phyloP scores from a whole-genome alignment of 1,140 invertebrate genomes.

The Ceratina australensis region DNA sequence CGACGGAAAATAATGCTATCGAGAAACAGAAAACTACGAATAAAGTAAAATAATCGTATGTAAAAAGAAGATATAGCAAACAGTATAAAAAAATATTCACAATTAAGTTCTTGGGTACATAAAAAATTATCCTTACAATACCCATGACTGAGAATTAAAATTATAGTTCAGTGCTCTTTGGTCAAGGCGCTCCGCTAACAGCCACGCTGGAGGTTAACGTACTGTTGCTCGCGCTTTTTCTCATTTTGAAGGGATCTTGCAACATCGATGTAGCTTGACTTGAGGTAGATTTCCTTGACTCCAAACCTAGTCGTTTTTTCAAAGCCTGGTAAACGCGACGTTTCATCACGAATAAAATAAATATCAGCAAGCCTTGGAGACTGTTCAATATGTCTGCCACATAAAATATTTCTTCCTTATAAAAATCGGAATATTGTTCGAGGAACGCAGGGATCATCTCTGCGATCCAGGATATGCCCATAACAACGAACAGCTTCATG shows the following conservation, averaged over 20 bases:
- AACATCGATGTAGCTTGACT: conserved; percentile 44
- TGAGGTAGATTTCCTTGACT: conserved; percentile 8
- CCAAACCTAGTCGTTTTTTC: conserved; percentile 50
- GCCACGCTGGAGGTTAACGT: conserved; percentile 66
- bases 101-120: too few relatives aligned
- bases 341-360: conserved; percentile 84
- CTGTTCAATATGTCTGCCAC: conserved; percentile 82
- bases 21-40: too few relatives aligned
- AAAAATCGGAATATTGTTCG: conserved; percentile 48
- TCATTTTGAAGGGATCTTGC: conserved; percentile 63
- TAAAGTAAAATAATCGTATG: too few relatives aligned
- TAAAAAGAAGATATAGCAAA: background rate
- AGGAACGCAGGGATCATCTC: conserved; percentile 82
- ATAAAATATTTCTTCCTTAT: conserved; percentile 64
- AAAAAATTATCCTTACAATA: too few relatives aligned
- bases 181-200: conserved; percentile 51
- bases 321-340: conserved; percentile 78
- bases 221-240: conserved; percentile 63
- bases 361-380: conserved; percentile 83
- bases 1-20: too few relatives aligned
- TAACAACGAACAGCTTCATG: conserved; percentile 86
- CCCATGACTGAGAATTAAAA: too few relatives aligned
- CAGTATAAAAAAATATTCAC: background rate
- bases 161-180: background rate
- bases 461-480: conserved; percentile 86